Percentiles rank a stretch among this genome's conserved stretches.
Conservation (phyloP, 2,888 invertebrate genomes). For the Hesperia comma region DNA sequence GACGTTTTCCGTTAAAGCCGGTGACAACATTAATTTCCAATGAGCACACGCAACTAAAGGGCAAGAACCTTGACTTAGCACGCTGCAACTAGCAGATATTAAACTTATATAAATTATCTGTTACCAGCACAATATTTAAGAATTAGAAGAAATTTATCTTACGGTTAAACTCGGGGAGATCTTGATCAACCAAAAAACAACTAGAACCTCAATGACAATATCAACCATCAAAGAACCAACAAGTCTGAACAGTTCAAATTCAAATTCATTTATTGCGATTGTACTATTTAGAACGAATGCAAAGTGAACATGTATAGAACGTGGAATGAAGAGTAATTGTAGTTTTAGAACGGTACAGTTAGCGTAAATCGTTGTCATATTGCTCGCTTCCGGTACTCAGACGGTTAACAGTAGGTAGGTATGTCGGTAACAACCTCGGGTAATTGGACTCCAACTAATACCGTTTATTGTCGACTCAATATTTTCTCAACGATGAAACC, state of each 20-base stretch:
- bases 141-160: background rate
- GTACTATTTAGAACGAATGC: slow-evolving; percentile 9
- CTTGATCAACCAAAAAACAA: too few species aligned
- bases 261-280: too few species aligned
- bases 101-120: background rate
- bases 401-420: slow-evolving; percentile 8
- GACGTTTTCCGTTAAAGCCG: background rate
- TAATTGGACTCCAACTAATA: slow-evolving; percentile 14
- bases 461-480: slow-evolving; percentile 1
- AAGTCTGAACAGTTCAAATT: too few species aligned
- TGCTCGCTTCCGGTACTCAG: slow-evolving; percentile 31
- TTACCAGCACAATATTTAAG: background rate
- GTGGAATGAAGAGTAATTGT: slow-evolving; percentile 26
- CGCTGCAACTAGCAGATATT: background rate
- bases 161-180: too few species aligned
- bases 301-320: slow-evolving; percentile 15
- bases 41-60: background rate
- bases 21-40: background rate
- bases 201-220: too few species aligned
- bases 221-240: too few species aligned
- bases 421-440: slow-evolving; percentile 4
- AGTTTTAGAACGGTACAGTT: slow-evolving; percentile 32
- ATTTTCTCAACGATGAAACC: background rate
- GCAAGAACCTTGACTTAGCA: too few species aligned
- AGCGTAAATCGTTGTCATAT: slow-evolving; percentile 37